Base-by-base conservation (phyloP, 2,888 invertebrate species). In the Phlogophora meticulosa region DNA sequence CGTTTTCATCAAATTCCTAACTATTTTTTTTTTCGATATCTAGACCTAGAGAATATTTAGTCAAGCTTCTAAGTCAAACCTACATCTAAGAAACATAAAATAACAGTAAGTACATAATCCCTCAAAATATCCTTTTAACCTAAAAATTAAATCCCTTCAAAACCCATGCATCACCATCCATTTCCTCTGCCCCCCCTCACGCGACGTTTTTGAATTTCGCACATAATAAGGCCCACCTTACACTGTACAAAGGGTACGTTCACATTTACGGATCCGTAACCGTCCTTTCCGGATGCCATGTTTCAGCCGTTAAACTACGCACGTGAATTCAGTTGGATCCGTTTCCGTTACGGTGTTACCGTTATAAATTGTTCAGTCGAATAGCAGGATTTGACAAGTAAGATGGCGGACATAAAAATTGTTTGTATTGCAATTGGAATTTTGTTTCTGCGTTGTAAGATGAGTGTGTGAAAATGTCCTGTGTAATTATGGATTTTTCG, bases 281-380 rank as follows among this genome's bases (percentile, higher is more conserved):
- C 81, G 86, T 89, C 91, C 89, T 88, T 90, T 91, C 92, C 93
- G 92, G 90, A 80, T 85, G 87, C 92, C 90, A 89, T 92, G 90
- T 91, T 92, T 91, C 88, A 89, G 87, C 87, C 87, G 90, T 89
- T 92, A 92, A 91, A 81, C 91, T 87, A 89, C 90, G 88, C 89
- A 90, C 91, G 90, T 90, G 88, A 88, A 91, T 89, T 87, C 88
- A 84, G 86, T 87, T 85, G 87, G 85, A 90, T 88, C 89, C 88
- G 89, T 88, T 91, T 93, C 93, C 93, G 90, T 86, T 86, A 48
- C 74, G 20, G 76, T 80, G 87, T 82, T 82, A 88, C 87, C 86
- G 87, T 79, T 89, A 85, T 90, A 89, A 88, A 86, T 87, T 86
- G 87, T 85, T 82, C 81, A 73, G 64, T 79, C 66, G 63, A 80